Evolutionary conservation across 2,888 invertebrate species (phyloP).

Genomic region (Zaprionus obscuricornis): DNA sequence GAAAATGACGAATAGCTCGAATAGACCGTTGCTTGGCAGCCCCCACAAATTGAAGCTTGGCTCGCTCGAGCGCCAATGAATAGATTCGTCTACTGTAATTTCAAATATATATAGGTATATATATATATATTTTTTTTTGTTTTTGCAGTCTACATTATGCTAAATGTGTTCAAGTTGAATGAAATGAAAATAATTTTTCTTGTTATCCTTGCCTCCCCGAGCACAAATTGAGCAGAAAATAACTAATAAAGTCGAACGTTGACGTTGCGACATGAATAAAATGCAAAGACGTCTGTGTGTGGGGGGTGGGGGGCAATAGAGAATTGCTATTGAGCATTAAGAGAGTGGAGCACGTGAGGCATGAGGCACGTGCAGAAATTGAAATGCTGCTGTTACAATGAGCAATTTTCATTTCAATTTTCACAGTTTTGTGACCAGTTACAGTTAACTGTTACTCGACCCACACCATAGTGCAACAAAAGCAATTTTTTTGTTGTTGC

Average conservation of each 20-base stretch:
- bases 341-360: constrained; percentile 2
- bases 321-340: constrained; percentile 50
- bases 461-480: not conserved
- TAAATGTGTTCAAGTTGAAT: constrained; percentile 75
- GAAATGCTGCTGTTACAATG: constrained; percentile 72
- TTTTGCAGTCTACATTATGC: constrained; percentile 48
- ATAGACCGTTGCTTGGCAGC: not conserved
- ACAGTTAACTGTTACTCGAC: too few species aligned
- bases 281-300: constrained; percentile 36
- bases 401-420: constrained; percentile 80
- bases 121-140: constrained; percentile 5
- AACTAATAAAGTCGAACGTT: constrained; percentile 80
- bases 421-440: constrained; percentile 54
- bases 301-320: constrained; percentile 18
- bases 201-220: constrained; percentile 76
- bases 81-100: constrained; percentile 37
- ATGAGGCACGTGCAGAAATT: constrained; percentile 46
- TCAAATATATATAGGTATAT: too few species aligned
- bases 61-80: constrained; percentile 49
- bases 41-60: constrained; percentile 25
- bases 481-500: constrained; percentile 56
- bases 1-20: constrained; percentile 24
- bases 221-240: constrained; percentile 82
- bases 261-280: constrained; percentile 63
- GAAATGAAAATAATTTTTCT: constrained; percentile 79